phyloP scores from a whole-genome alignment of 2,797 vertebrate species.

The Nannoperca australis region DNA sequence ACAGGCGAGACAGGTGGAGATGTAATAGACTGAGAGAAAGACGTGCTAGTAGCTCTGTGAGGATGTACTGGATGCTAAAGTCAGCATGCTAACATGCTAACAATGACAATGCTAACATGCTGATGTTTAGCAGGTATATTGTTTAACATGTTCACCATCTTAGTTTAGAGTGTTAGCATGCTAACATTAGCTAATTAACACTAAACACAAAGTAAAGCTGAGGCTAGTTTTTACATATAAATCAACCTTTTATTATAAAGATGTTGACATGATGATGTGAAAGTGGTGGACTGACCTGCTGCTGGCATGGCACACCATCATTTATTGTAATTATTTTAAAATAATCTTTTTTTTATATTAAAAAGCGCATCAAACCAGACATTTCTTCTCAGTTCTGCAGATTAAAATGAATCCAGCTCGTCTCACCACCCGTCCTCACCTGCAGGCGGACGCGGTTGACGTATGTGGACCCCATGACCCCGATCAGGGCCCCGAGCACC shows the following conservation, averaged over 20 bases:
- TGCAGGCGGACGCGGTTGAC: conserved; percentile 93
- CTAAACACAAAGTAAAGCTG: no score
- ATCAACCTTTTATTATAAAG: no score
- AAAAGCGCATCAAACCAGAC: neutral
- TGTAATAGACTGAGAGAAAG: neutral
- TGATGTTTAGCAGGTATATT: neutral
- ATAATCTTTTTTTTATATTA: neutral
- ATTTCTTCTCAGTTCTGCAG: neutral
- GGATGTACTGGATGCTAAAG: no score
- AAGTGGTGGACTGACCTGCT: neutral
- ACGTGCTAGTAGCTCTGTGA: no score
- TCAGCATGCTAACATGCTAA: no score
- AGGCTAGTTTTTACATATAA: no score
- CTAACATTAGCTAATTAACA: no score
- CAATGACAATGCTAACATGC: neutral
- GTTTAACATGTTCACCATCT: neutral
- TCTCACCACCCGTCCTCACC: conserved; percentile 44
- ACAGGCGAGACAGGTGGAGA: conserved; percentile 22
- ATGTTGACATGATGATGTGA: no score
- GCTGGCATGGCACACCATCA: neutral
- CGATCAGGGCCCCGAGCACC: conserved; percentile 93
- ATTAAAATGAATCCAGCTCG: neutral
- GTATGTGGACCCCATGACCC: conserved; percentile 97
- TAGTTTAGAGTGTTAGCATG: no score
- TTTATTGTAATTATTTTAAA: neutral